Base-by-base conservation (phyloP, 2,113 vertebrate species). In the Anhinga anhinga region DNA sequence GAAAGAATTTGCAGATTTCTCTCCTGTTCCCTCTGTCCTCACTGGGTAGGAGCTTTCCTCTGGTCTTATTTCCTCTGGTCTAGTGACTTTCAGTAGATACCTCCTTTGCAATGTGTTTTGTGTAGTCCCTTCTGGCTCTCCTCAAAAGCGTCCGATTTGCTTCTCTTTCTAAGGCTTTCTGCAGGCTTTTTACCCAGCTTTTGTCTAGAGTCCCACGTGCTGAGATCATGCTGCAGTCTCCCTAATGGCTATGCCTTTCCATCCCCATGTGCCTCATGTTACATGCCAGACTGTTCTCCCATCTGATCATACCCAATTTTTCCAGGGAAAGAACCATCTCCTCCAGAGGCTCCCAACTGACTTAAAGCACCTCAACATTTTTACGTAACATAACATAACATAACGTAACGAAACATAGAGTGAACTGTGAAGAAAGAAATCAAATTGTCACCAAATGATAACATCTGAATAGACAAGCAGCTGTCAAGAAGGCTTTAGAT, bases 171-270 rank as follows among this genome's bases (percentile, higher is more conserved):
- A 56, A 90, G 50, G 14, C 34, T 29, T 58, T 25, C 17, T 53
- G 19, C 3, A 12, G 30, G 15, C 11, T 63, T 76, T 71, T 81
- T 15, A 71, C 15, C 4, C 45, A 62, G 22, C 8, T 62, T 44
- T 8, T 42, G 1, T 15, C 14, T 29, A 19, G 20, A 36, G 18
- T 11, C 26, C 5, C 4, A 26, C 0, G 0, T 19, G 9, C 12
- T 42, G 58, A 70, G 6, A 36, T 80, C 40, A 13, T 56, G 36
- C 21, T 71, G 18, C 23, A 50, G 40, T 14, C 44, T 65, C n/a
- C 23, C 40, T 56, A 21, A 38, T 23, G 63, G 22, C 19, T 40
- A 1, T 26, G 10, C 13, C n/a, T 86, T 89, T 90, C 61, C 34
- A 16, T 25, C 6, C 8, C 9, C 15, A 5, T 12, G 13, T 50